Base-by-base conservation (phyloP, 2,113 vertebrate species). In the Odontesthes bonariensis region DNA sequence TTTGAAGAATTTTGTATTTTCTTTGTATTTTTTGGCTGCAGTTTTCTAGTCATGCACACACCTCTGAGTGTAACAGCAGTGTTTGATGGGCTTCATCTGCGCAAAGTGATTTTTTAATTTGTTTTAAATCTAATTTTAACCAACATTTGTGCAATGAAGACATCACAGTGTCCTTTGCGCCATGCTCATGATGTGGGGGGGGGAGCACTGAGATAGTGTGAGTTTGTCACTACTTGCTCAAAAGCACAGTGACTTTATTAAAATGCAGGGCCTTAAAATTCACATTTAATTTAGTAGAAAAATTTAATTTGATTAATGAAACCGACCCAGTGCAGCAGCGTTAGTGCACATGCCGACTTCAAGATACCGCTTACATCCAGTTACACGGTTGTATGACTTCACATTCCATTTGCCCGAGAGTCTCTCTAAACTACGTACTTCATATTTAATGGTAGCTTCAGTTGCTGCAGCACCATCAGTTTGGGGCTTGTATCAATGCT, bases 401-500 rank as follows among this genome's bases (percentile, higher is more conserved):
- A 71, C 52, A 27, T 67, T 66, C 55, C 68, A 60, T 3, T 73
- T 10, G 7, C 61, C 54, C 2, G 49, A 69, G 59, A 75, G 55
- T 70, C 51, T 42, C 52, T 76, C 59, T 44, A 47, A 38, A 38
- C 2, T 38, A 10, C 68, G 65, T 75, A 69, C 69, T 66, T 82
- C 73, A 77, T 74, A 67, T 81, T 83, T 79, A 88, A 81, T 75
- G 69, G 60, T 68, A 62, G 74, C 57, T 66, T 32, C 51, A 54
- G 22, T 40, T 59, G 59, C 51, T 64, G 56, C 69, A 31, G 62
- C 61, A 19, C 47, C 46, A 64, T 72, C 59, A 69, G 55, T 75
- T 65, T 62, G 54, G 40, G 57, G 62, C 47, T 42, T 22, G 27
- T 38, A 22, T 62, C 65, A 9, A 68, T 4, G 56, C 57, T 76